Conservation (phyloP, 2,113 vertebrate species). For the Henicopernis longicauda region DNA sequence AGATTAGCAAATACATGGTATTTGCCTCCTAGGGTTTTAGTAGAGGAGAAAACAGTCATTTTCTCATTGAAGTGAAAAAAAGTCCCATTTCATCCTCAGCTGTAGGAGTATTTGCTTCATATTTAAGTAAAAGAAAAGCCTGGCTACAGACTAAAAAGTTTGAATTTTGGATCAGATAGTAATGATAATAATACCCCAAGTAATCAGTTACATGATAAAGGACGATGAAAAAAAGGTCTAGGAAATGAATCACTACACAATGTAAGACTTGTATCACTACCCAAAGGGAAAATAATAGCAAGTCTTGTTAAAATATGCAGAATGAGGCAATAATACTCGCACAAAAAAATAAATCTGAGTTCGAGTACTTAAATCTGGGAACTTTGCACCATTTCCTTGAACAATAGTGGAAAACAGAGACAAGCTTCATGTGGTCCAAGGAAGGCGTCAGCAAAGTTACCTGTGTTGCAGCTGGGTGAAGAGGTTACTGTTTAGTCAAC, state of each 20-base stretch:
- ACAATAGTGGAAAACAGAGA: not conserved
- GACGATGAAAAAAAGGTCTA: not conserved
- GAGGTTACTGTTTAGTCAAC: not conserved
- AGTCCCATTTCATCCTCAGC: not conserved
- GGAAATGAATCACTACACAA: not conserved
- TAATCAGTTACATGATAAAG: not conserved
- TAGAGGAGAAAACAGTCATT: not conserved
- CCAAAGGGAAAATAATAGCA: not conserved
- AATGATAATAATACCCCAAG: not conserved
- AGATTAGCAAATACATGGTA: not conserved
- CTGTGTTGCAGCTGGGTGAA: not conserved
- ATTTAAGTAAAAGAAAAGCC: not conserved
- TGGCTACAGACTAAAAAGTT: not conserved
- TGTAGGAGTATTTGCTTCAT: not conserved
- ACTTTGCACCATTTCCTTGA: not conserved
- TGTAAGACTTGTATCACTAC: not conserved
- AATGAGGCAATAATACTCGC: not conserved
- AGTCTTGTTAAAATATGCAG: not conserved
- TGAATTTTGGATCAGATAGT: not conserved
- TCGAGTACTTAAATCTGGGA: not conserved
- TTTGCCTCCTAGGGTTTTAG: not conserved
- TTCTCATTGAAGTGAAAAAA: not conserved
- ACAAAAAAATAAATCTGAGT: not conserved
- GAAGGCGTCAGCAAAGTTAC: not conserved
- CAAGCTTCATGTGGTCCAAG: not conserved